Percentiles rank a stretch among this genome's conserved stretches.
Conservation (phyloP, 2,797 vertebrate species). For the Hyperoplus lanceolatus region DNA sequence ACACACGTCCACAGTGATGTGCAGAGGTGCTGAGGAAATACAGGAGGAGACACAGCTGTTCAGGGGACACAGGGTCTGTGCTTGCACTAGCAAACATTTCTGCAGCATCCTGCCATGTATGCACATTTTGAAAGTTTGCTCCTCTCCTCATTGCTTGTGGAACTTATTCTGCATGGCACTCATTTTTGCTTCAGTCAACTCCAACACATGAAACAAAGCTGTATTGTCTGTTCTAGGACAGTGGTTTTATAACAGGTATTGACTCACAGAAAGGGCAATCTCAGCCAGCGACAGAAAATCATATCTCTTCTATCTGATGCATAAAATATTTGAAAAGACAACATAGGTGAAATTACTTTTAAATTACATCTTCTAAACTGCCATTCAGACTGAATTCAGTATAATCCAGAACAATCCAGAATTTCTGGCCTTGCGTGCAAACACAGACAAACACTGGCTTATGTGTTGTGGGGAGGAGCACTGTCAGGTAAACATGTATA, state of each 20-base stretch:
- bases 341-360: not conserved
- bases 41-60: constrained; percentile 69
- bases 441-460: constrained; percentile 13
- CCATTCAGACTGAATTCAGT: not conserved
- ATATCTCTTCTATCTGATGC: not conserved
- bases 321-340: not conserved
- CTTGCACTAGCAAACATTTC: constrained; percentile 62
- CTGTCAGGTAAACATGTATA: constrained; percentile 24
- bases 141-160: constrained; percentile 19
- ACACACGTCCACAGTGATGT: constrained; percentile 33
- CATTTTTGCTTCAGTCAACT: constrained; percentile 46
- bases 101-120: constrained; percentile 59
- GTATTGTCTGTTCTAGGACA: not conserved
- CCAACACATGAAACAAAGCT: constrained; percentile 1
- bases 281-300: not conserved
- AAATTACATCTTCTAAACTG: not conserved
- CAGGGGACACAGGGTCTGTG: constrained; percentile 43
- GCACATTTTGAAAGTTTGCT: constrained; percentile 62
- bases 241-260: not conserved
- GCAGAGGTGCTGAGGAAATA: constrained; percentile 64
- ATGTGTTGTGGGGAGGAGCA: constrained; percentile 9
- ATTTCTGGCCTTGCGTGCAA: constrained; percentile 20
- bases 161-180: constrained; percentile 44
- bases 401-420: constrained; percentile 1
- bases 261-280: not conserved